Evolutionary conservation across 2,888 invertebrate genomes (phyloP).

Genomic region (Xanthostigma xanthostigma): DNA sequence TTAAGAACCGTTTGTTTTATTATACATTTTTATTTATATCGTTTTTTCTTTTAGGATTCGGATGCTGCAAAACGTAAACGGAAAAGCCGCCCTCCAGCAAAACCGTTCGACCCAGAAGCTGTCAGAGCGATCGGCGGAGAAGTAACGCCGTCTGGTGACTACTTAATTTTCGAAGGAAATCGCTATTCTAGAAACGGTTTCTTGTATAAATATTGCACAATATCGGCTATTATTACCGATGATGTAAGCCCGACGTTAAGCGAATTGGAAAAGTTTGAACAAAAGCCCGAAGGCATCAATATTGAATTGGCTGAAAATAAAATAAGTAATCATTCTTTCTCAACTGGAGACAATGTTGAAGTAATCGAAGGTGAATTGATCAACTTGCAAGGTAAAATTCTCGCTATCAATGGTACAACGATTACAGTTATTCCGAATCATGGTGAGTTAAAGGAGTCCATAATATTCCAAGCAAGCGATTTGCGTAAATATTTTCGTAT

Average conservation of each 20-base stretch:
- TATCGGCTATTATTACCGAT: constrained; percentile 86
- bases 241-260: constrained; percentile 91
- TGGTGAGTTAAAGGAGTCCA: constrained; percentile 64
- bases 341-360: constrained; percentile 95
- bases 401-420: constrained; percentile 90
- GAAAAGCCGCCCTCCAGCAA: constrained; percentile 77
- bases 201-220: constrained; percentile 89
- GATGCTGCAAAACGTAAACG: constrained; percentile 80
- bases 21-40: too few species aligned
- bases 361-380: constrained; percentile 94
- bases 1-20: too few species aligned
- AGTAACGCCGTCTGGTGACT: constrained; percentile 93
- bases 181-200: constrained; percentile 90
- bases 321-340: constrained; percentile 67
- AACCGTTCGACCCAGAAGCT: constrained; percentile 92
- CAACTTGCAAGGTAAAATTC: constrained; percentile 89
- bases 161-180: constrained; percentile 90
- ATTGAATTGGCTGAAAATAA: constrained; percentile 70
- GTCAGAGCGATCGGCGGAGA: constrained; percentile 84
- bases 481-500: constrained; percentile 89
- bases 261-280: constrained; percentile 89
- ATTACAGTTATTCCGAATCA: constrained; percentile 97
- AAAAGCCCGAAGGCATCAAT: constrained; percentile 78
- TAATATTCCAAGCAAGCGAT: constrained; percentile 49
- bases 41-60: constrained; percentile 46